Evolutionary conservation across 2,888 invertebrate genomes (phyloP), one percentile per base, ranked within the genome.

Genomic region (Neocrepidodera transversa): DNA sequence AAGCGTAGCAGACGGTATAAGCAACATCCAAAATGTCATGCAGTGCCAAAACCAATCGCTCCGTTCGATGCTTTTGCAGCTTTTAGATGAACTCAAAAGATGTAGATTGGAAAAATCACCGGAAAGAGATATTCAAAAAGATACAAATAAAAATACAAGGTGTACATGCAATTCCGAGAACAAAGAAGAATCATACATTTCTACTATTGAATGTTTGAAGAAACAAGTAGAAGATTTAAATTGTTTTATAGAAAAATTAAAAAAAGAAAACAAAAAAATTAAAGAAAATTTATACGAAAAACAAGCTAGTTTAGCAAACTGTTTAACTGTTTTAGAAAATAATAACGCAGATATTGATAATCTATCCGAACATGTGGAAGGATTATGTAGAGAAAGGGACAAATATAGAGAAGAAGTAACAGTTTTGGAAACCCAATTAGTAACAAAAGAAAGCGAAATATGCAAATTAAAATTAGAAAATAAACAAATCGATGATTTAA

Each of bases 301-400:
- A 23, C 60, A 62, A 50, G 47, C 51, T 1, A 52, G 60, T 11
- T 38, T 65, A 1, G 49, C 58, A 3, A 48, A 51, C 26, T 63
- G 63, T 50, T 20, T 65, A 13, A 30, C 52, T 5, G 56, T 60
- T 6, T 38, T 63, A 13, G 63, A 65, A 26, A 57, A 60, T 17
- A 65, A 60, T 17, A 55, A 63, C 16, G 51, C 40, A 7, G 60
- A 63, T 35, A 61, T 65, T n/a, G 59, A 49, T 7, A 62, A 60
- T 17, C 18, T 65, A 11, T 65, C 63, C 16, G 47, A 38, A n/a
- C 63, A 58, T 18, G 50, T 65, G 18, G 61, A 63, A 43, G 51
- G 42, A 17, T 55, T 63, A 10, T 56, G 59, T n/a, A 38, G 28
- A 3, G 60, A 65, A 43, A 62, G 58, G 30, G 53, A 65, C n/a